These are phyloP conservation scores for Drosophila sucinea DNA, from an alignment of 1,140 invertebrate genomes.

Conservation along the genomic window DNA sequence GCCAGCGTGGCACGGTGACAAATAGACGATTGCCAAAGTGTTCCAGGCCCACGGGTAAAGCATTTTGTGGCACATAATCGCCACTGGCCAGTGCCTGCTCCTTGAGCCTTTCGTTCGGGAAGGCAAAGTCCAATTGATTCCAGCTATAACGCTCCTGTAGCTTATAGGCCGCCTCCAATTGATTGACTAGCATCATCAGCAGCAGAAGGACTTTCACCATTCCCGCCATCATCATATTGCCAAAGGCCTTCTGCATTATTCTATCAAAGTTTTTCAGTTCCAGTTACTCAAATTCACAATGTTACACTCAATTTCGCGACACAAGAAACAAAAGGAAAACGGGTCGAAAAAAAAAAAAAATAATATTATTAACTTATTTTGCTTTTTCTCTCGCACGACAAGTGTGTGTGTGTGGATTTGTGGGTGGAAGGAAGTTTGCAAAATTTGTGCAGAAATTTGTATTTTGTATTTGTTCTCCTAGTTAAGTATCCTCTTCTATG, in stretches of 20 bases:
- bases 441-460: not conserved
- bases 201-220: conserved; percentile 23
- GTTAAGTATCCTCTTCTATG: conserved; percentile 44
- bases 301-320: not conserved
- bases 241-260: not conserved
- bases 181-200: conserved; percentile 15
- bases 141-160: conserved; percentile 89
- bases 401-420: too few relatives aligned
- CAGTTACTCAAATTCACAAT: too few relatives aligned
- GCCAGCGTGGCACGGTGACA: conserved; percentile 90
- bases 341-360: conserved; percentile 5
- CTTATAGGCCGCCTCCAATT: conserved; percentile 83
- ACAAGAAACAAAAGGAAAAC: not conserved
- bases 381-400: too few relatives aligned
- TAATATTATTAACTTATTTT: not conserved
- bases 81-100: conserved; percentile 86
- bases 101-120: conserved; percentile 85
- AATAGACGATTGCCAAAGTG: conserved; percentile 90
- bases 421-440: too few relatives aligned
- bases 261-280: not conserved
- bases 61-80: conserved; percentile 89
- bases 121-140: conserved; percentile 90
- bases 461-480: conserved; percentile 5
- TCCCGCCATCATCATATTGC: conserved; percentile 14
- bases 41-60: conserved; percentile 91